phyloP scores from a whole-genome alignment of 2,113 vertebrate species.

The Callospermophilus lateralis region DNA sequence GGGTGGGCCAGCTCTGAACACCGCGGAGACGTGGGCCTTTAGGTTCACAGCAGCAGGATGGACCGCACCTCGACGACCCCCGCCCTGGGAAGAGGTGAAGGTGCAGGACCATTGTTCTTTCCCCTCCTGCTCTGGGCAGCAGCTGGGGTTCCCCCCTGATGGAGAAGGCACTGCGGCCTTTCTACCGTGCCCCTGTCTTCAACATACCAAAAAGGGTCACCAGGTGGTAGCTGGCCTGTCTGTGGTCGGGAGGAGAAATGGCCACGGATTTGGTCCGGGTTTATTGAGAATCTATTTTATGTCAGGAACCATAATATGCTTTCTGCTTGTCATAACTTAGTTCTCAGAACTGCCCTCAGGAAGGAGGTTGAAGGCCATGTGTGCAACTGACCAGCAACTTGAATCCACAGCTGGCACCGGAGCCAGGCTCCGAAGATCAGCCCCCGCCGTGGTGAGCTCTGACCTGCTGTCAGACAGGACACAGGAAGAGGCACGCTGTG shows the following conservation, averaged over 20 bases:
- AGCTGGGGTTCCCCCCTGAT: rapidly evolving
- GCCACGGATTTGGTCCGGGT: rapidly evolving
- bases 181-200: neutral
- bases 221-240: neutral
- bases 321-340: neutral
- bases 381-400: neutral
- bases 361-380: rapidly evolving
- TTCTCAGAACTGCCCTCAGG: neutral
- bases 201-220: neutral
- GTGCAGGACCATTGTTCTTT: neutral
- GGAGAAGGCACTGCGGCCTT: too few species aligned
- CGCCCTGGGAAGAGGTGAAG: neutral
- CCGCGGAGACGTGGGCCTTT: neutral
- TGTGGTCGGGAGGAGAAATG: neutral
- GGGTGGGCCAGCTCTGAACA: neutral
- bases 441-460: rapidly evolving
- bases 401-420: neutral
- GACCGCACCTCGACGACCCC: neutral
- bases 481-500: rapidly evolving
- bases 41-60: too few species aligned
- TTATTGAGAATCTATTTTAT: neutral
- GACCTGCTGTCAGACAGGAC: too few species aligned
- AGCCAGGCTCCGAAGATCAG: neutral
- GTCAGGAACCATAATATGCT: neutral
- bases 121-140: neutral